Base-by-base conservation (phyloP, 2,888 invertebrate species). In the Agapostemon virescens region DNA sequence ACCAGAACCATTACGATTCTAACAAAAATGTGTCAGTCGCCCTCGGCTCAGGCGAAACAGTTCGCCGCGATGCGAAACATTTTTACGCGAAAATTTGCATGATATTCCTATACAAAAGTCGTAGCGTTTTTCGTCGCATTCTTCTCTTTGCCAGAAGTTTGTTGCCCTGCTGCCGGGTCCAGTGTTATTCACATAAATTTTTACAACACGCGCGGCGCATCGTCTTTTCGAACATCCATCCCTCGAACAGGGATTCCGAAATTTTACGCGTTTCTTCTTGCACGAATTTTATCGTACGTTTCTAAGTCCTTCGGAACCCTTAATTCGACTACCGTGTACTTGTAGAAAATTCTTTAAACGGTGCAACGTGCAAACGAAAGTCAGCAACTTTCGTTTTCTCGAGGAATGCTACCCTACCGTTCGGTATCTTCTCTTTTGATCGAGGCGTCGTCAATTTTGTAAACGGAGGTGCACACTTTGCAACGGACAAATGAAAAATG, bases 21-120 rank as follows among this genome's bases (percentile, higher is more conserved):
- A 58, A 20, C 63, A 63, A 36, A n/a, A 63, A n/a, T n/a, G 9
- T 36, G 36, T 63, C 36, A 63, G 58, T 58, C 58, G 13, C 26
- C 38, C 5, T 40, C 55, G 36, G 3, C 11, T 2, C 15, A 26
- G 38, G 15, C 55, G n/a, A 26, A 58, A 58, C n/a, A 13, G 20
- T 20, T 67, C 30, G n/a, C 67, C 26, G 40, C 9, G n/a, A 11
- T 63, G n/a, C 63, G 26, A 17, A 55, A 33, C 55, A 38, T 13
- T 69, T n/a, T 55, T 26, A 13, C 1, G 3, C 0, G 15, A 63
- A 61, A 42, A 42, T 66, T 66, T 42, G 26, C 40, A 66, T 38
- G 40, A 42, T 40, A 20, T 42, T 40, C 66, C 40, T 30, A 1
- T 4, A 66, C 9, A 20, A 42, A 20, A 15, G 3, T 3, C 13